Conservation (phyloP, 2,113 vertebrate genomes). For the Bufo gargarizans region DNA sequence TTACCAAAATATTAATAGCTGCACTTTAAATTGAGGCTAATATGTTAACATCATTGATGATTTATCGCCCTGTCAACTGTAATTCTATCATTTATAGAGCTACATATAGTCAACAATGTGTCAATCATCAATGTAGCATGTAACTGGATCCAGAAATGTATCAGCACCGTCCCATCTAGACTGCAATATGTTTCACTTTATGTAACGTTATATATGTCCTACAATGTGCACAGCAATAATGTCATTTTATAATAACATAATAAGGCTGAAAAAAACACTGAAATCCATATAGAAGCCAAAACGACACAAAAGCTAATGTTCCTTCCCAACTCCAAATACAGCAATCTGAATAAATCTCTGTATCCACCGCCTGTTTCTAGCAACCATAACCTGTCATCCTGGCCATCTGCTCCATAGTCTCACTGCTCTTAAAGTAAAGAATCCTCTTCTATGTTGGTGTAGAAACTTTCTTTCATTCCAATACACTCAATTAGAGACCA, state of each 20-base stretch:
- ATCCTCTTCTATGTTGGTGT: no score
- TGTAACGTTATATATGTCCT: neutral
- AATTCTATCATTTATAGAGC: neutral
- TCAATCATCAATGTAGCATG: neutral
- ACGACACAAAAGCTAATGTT: no score
- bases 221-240: neutral
- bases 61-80: neutral
- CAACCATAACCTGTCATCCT: no score
- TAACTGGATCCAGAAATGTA: neutral
- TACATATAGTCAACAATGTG: neutral
- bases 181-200: neutral
- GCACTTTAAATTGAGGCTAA: no score
- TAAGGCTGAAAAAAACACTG: neutral
- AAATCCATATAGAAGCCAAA: no score
- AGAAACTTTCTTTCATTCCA: no score
- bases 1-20: neutral
- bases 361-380: no score
- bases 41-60: neutral
- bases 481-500: no score
- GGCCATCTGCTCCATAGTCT: no score
- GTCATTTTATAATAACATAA: neutral
- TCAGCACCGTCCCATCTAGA: neutral
- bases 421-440: no score
- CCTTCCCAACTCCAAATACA: no score
- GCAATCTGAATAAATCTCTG: no score